A percentile compares a stretch with the other conserved stretches of the same genome.
phyloP scores from a whole-genome alignment of 2,113 vertebrate species.

The Candoia aspera region DNA sequence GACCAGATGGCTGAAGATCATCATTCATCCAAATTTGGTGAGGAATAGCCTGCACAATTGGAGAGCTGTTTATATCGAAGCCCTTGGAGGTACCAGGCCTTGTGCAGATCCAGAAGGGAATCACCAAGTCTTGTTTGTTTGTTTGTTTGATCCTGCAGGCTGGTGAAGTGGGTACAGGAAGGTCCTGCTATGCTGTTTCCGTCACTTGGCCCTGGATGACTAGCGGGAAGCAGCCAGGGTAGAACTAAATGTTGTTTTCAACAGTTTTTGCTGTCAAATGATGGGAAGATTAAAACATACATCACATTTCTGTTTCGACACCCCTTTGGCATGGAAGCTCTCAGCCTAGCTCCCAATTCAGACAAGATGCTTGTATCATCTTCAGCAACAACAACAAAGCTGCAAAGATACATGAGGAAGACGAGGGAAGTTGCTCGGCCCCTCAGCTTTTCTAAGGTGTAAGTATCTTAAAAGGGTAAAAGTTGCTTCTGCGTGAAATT shows the following conservation, averaged over 20 bases:
- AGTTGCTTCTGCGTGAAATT: neutral
- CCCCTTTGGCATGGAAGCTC: neutral
- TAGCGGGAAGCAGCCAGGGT: neutral
- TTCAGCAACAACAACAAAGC: neutral
- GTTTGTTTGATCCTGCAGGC: neutral
- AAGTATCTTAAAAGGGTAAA: neutral
- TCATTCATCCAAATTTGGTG: conserved; percentile 81
- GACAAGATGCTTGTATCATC: too few relatives aligned
- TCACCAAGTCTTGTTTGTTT: neutral
- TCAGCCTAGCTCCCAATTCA: neutral
- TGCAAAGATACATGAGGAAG: neutral
- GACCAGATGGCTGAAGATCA: conserved; percentile 82
- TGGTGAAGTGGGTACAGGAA: neutral
- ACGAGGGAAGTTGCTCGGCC: neutral
- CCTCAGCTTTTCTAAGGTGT: neutral
- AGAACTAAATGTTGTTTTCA: neutral
- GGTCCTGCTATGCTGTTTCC: neutral
- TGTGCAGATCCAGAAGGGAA: conserved; percentile 45
- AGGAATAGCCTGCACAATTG: conserved; percentile 68
- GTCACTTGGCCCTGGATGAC: neutral
- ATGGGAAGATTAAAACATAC: too few relatives aligned
- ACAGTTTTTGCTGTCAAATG: neutral
- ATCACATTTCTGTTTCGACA: neutral
- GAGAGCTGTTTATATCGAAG: conserved; percentile 74
- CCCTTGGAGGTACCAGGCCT: conserved; percentile 57